Base-by-base conservation (phyloP, 37 sponge, comb jelly and placozoan genomes). In the Ianthella basta region DNA sequence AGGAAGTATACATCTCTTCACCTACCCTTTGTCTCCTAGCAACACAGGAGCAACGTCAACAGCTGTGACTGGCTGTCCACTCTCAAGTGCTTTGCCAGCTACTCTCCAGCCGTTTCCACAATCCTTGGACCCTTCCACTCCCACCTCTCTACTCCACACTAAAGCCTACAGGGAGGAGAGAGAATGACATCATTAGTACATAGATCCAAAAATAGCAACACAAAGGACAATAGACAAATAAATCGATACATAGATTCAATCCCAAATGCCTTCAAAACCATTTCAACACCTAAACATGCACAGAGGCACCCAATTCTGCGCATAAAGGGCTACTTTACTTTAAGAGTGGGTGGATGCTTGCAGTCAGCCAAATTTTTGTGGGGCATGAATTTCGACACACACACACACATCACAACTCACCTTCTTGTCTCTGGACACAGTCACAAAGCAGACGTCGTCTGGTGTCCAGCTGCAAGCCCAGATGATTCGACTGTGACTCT, bases 361-460 rank as follows among this genome's bases (percentile, higher is more conserved):
- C n/a, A n/a, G n/a, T n/a, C 50, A 10, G 8, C 50, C 8, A 10
- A 8, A 44, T 44, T 44, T 8, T 10, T 44, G 50, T 44, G 8
- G 6, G 50, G 3, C 3, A 44, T 10, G 3, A 44, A 44, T 10
- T 44, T 3, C 50, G 8, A 8, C 50, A 44, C 3, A 8, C 8
- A 44, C 8, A 44, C 50, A 10, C 50, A 44, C 6, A 44, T 44
- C 50, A 50, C 33, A 10, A 38, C 63, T 40, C 35, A 97, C 93
- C 89, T 88, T 97, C 83, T 88, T 97, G 70, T 97, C 97, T 72
- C 97, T 83, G 14, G 95, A 95, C 13, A 85, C 97, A 38, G 97
- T 97, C 16, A 84, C 91, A 79, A 97, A 97, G 67, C 87, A 94
- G 20, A 21, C 0, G 83, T 97, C 97, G 88, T 97, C 97, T 37